Conservation (phyloP, 1,140 invertebrate species). For the Wiebesia pumilae region DNA sequence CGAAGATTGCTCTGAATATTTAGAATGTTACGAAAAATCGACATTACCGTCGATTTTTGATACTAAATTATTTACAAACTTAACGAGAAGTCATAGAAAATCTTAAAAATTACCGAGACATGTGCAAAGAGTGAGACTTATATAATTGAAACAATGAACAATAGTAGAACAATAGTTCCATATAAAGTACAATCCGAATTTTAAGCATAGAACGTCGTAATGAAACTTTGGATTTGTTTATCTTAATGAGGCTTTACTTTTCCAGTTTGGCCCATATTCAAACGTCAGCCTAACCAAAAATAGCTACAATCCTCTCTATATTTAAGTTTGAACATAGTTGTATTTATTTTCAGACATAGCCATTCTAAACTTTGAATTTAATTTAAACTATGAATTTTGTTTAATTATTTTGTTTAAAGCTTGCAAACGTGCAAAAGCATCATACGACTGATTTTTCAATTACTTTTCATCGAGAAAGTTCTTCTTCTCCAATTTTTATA, state of each 20-base stretch:
- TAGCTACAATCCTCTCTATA: conserved; percentile 28
- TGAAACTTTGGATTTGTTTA: not conserved
- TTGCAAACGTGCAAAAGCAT: too few relatives aligned
- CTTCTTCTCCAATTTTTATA: not conserved
- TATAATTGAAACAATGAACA: not conserved
- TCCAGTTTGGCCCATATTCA: conserved; percentile 14
- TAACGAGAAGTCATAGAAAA: too few relatives aligned
- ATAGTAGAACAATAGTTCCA: not conserved
- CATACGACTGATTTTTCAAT: too few relatives aligned
- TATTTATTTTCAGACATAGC: not conserved
- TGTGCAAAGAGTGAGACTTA: too few relatives aligned
- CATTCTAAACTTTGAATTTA: not conserved
- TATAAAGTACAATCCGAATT: not conserved
- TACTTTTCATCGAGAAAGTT: not conserved
- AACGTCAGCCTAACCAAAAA: conserved; percentile 35
- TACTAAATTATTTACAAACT: too few relatives aligned
- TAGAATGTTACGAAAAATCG: too few relatives aligned
- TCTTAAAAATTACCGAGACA: too few relatives aligned
- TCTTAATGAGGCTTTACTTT: conserved; percentile 28
- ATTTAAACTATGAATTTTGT: not conserved
- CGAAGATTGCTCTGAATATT: too few relatives aligned
- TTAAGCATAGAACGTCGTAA: not conserved
- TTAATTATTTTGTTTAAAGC: too few relatives aligned
- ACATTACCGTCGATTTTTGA: too few relatives aligned
- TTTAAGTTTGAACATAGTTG: conserved; percentile 15